Percentiles rank a stretch among this genome's conserved stretches.
phyloP scores from a whole-genome alignment of 2,888 invertebrate species.

The Mythimna vitellina region DNA sequence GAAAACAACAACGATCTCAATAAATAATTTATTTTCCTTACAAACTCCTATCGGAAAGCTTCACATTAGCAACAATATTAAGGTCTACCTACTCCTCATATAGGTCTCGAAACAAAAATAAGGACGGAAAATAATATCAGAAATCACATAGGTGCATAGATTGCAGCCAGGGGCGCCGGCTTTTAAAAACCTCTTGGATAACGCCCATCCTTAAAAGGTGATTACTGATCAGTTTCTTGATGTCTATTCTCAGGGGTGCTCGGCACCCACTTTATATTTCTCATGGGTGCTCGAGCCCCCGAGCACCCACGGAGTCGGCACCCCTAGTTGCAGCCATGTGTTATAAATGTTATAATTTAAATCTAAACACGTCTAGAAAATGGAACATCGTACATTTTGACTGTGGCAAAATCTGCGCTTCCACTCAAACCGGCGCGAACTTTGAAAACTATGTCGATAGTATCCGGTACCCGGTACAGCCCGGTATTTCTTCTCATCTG shows the following conservation, averaged over 20 bases:
- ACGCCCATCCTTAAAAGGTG: no score
- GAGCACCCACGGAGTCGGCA: no score
- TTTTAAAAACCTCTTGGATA: no score
- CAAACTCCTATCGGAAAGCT: slow-evolving; percentile 23
- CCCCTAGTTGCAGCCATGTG: no score
- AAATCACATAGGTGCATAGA: slow-evolving; percentile 22
- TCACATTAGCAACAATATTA: slow-evolving; percentile 11
- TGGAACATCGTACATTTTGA: slow-evolving; percentile 13
- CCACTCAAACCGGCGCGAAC: slow-evolving; percentile 72
- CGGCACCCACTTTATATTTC: no score
- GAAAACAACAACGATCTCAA: slow-evolving; percentile 30
- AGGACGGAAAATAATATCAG: slow-evolving; percentile 35
- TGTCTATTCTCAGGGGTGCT: no score
- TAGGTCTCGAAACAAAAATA: slow-evolving; percentile 16
- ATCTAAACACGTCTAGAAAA: slow-evolving; percentile 15
- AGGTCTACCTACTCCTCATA: neutral
- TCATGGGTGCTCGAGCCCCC: no score
- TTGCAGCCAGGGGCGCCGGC: no score
- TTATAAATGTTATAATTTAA: neutral
- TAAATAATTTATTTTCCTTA: slow-evolving; percentile 51
- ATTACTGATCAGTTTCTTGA: no score
- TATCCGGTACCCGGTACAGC: slow-evolving; percentile 14
- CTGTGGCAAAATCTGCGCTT: slow-evolving; percentile 18
- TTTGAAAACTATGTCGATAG: slow-evolving; percentile 66
- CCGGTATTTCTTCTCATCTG: slow-evolving; percentile 17